These are phyloP conservation scores for Spodoptera exigua DNA, from an alignment of 2,888 invertebrate species.

Conservation along the genomic window DNA sequence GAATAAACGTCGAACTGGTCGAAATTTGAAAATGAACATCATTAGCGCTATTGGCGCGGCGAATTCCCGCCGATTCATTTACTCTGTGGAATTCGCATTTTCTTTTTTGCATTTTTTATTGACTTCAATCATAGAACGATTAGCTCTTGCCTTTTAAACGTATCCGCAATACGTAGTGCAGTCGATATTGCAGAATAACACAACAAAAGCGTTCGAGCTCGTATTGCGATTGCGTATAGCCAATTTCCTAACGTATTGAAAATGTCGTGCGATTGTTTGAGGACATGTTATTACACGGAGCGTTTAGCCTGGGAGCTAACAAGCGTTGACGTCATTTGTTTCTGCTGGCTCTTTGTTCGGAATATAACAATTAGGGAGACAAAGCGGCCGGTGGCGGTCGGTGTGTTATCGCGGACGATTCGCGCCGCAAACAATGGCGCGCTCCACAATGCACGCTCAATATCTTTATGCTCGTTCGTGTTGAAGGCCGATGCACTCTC, in stretches of 20 bases:
- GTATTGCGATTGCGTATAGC: constrained; percentile 74
- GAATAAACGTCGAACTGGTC: constrained; percentile 86
- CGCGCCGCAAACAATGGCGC: constrained; percentile 75
- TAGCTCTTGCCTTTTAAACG: constrained; percentile 62
- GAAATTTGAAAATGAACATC: constrained; percentile 86
- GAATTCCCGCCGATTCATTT: constrained; percentile 77
- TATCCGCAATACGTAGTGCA: constrained; percentile 43
- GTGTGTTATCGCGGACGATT: constrained; percentile 78
- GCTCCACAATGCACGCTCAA: constrained; percentile 83
- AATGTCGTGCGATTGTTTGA: constrained; percentile 84
- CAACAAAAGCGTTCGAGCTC: constrained; percentile 73
- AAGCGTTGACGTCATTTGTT: constrained; percentile 81
- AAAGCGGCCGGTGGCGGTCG: constrained; percentile 77
- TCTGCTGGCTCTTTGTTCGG: constrained; percentile 82
- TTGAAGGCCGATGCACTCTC: constrained; percentile 83
- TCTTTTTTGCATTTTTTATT: constrained; percentile 70
- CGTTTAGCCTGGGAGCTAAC: constrained; percentile 84
- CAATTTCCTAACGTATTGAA: constrained; percentile 87
- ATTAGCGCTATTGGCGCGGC: constrained; percentile 82
- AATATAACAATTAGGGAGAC: constrained; percentile 86
- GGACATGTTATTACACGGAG: constrained; percentile 84
- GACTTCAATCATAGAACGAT: constrained; percentile 73
- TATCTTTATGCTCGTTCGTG: constrained; percentile 84
- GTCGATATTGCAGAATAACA: constrained; percentile 52
- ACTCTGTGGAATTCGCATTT: constrained; percentile 74